A percentile compares a stretch with the other conserved stretches of the same genome.
Conservation (phyloP, 2,113 vertebrate species). For the Formicarius rufipectus region DNA sequence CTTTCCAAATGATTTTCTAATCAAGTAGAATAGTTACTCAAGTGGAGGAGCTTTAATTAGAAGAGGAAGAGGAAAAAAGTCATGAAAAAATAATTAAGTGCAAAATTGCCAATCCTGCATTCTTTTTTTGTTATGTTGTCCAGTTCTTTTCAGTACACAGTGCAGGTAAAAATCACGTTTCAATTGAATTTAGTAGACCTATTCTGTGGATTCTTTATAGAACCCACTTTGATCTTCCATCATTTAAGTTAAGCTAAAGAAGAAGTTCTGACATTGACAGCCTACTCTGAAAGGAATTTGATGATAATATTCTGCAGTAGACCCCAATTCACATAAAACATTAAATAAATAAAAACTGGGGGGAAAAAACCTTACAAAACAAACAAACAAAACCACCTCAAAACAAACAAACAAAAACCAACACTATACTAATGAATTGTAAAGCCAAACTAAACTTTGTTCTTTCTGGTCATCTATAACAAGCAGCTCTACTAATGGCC, state of each 20-base stretch:
- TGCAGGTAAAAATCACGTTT: not conserved
- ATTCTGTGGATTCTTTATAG: not conserved
- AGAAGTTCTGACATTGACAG: not conserved
- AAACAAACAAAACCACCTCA: too few relatives aligned
- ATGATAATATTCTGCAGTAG: not conserved
- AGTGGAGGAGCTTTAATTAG: not conserved
- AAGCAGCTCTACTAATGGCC: not conserved
- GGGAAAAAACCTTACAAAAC: fast-evolving
- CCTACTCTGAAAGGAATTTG: not conserved
- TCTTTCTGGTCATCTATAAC: not conserved
- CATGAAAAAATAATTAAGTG: not conserved
- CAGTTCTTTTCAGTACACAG: not conserved
- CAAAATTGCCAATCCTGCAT: not conserved
- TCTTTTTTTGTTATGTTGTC: not conserved
- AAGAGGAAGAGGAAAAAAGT: not conserved
- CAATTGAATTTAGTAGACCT: not conserved
- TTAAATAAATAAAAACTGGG: not conserved
- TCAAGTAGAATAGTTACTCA: not conserved
- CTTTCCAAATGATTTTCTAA: not conserved
- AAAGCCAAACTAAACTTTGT: not conserved
- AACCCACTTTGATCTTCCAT: not conserved
- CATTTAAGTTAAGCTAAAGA: not conserved
- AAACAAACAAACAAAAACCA: not conserved
- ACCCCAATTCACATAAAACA: not conserved
- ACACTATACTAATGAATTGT: not conserved